Evolutionary conservation across 2,888 invertebrate species (phyloP).

Genomic region (Patella caerulea): DNA sequence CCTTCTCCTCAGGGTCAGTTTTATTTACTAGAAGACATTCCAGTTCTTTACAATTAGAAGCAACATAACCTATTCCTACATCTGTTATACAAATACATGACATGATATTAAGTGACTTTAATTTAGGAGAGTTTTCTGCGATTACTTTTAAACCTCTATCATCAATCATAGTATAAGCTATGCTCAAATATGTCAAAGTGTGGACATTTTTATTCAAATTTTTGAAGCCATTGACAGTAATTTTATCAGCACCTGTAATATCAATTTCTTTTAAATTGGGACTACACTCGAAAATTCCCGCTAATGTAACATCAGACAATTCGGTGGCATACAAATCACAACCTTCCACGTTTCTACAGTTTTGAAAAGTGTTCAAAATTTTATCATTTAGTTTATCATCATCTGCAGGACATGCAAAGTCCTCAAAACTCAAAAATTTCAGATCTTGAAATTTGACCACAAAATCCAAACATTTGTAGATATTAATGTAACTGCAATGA

Average conservation of each 20-base stretch:
- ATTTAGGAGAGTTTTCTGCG: conserved; percentile 23
- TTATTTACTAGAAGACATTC: conserved; percentile 35
- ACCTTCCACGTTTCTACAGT: conserved; percentile 14
- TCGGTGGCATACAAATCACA: conserved; percentile 20
- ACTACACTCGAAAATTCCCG: conserved; percentile 19
- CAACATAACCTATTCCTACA: conserved; percentile 35
- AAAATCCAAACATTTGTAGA: conserved; percentile 21
- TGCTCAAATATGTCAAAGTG: conserved; percentile 16
- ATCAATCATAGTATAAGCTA: conserved; percentile 21
- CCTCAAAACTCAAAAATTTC: conserved; percentile 18
- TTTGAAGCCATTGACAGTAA: conserved; percentile 24
- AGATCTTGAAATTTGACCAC: conserved; percentile 15
- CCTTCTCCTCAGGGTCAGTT: conserved; percentile 26
- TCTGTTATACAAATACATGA: conserved; percentile 42
- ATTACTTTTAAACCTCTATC: conserved; percentile 26
- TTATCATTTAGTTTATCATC: conserved; percentile 6
- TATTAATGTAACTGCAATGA: conserved; percentile 24
- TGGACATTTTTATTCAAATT: conserved; percentile 5
- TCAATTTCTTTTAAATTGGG: conserved; percentile 21
- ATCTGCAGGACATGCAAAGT: conserved; percentile 16
- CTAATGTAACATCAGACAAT: conserved; percentile 24
- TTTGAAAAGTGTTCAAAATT: conserved; percentile 14
- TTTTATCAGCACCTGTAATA: conserved; percentile 20
- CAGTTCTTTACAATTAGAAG: conserved; percentile 34
- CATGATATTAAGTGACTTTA: conserved; percentile 30